Evolutionary conservation across 1,140 invertebrate genomes (phyloP).

Genomic region (Drosophila lini): DNA sequence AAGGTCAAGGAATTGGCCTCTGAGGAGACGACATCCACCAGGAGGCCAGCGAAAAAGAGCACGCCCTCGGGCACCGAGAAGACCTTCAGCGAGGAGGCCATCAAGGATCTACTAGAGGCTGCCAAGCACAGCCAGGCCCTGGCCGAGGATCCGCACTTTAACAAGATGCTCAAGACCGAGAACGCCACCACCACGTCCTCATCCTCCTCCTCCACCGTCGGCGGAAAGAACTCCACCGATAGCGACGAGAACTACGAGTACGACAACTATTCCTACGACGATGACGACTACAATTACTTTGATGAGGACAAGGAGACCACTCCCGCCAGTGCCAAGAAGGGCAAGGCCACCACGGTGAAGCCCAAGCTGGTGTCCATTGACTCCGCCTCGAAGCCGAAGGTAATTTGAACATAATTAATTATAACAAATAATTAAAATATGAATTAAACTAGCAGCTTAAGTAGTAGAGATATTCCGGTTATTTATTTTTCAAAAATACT

Average conservation of each 20-base stretch:
- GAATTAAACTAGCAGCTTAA: too few relatives aligned
- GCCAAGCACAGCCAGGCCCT: slow-evolving; percentile 72
- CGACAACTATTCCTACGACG: slow-evolving; percentile 51
- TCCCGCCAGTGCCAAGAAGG: slow-evolving; percentile 49
- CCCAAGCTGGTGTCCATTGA: slow-evolving; percentile 71
- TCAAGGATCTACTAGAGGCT: slow-evolving; percentile 73
- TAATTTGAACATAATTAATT: slow-evolving; percentile 1
- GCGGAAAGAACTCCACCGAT: slow-evolving; percentile 45
- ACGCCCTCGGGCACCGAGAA: not conserved
- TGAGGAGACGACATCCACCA: slow-evolving; percentile 31
- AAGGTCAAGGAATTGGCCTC: slow-evolving; percentile 48
- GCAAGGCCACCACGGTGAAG: slow-evolving; percentile 30
- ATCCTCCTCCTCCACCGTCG: not conserved
- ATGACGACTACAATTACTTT: slow-evolving; percentile 48
- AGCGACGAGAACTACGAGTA: slow-evolving; percentile 63
- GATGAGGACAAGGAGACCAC: slow-evolving; percentile 57
- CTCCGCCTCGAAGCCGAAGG: slow-evolving; percentile 52
- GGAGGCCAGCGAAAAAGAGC: slow-evolving; percentile 33
- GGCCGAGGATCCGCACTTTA: slow-evolving; percentile 77
- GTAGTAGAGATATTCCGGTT: too few relatives aligned
- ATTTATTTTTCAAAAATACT: too few relatives aligned
- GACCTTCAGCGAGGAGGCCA: slow-evolving; percentile 58
- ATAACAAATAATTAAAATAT: too few relatives aligned
- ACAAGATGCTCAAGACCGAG: slow-evolving; percentile 69
- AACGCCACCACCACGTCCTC: slow-evolving; percentile 31